These are phyloP conservation scores for Xiphorhynchus erythropygius DNA, from an alignment of 2,797 vertebrate species.

Conservation along the genomic window DNA sequence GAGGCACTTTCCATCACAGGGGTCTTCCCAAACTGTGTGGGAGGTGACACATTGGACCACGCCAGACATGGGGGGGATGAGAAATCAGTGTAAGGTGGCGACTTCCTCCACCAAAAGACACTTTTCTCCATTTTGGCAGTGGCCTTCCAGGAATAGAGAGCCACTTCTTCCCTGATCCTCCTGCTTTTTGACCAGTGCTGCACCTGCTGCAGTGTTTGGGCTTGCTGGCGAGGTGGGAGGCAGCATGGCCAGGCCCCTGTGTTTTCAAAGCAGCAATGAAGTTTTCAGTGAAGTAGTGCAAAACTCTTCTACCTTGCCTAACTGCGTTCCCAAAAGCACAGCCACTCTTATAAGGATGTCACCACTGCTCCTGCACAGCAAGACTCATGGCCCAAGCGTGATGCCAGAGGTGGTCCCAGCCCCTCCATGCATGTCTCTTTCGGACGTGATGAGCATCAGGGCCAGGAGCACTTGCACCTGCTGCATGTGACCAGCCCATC, in stretches of 20 bases:
- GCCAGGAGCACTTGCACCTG: background rate
- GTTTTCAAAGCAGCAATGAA: background rate
- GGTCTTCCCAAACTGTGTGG: fast-evolving
- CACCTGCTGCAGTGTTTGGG: background rate
- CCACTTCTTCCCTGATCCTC: background rate
- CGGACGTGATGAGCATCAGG: fast-evolving
- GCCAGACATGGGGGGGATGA: fast-evolving
- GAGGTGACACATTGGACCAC: fast-evolving
- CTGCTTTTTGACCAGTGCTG: fast-evolving
- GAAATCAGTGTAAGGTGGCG: background rate
- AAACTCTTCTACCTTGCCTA: background rate
- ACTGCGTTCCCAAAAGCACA: fast-evolving
- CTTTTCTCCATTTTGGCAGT: background rate
- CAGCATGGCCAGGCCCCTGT: fast-evolving
- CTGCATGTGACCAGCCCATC: fast-evolving
- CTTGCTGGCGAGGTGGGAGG: fast-evolving
- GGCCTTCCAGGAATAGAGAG: background rate
- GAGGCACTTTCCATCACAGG: fast-evolving
- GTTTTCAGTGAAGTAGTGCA: background rate
- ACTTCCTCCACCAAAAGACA: background rate
- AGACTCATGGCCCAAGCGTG: fast-evolving
- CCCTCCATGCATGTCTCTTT: fast-evolving
- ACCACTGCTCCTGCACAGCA: fast-evolving
- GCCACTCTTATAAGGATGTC: fast-evolving
- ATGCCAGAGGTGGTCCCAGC: background rate